Evolutionary conservation across 2,888 invertebrate genomes (phyloP).

Genomic region (Drosophila niveifrons): DNA sequence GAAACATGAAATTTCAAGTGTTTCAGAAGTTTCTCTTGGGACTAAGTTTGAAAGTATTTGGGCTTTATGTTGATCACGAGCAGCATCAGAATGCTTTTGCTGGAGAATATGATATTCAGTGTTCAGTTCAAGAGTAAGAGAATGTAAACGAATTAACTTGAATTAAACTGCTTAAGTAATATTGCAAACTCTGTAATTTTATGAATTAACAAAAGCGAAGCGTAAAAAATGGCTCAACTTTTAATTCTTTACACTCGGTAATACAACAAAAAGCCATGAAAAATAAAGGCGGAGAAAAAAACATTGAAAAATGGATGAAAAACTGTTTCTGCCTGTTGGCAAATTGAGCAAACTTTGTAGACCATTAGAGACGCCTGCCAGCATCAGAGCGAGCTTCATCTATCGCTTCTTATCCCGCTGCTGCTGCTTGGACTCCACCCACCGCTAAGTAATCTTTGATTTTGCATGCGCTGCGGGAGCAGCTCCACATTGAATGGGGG

Average conservation of each 20-base stretch:
- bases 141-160: slow-evolving; percentile 4
- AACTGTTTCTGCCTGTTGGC: slow-evolving; percentile 44
- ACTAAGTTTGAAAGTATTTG: neutral
- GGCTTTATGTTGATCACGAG: slow-evolving; percentile 7
- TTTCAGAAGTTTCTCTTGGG: neutral
- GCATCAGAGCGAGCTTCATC: neutral
- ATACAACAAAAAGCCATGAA: slow-evolving; percentile 5
- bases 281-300: neutral
- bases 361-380: slow-evolving; percentile 47
- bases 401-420: neutral
- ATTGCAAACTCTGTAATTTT: neutral
- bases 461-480: slow-evolving; percentile 61
- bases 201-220: slow-evolving; percentile 9
- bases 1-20: neutral
- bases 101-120: slow-evolving; percentile 18
- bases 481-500: slow-evolving; percentile 31
- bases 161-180: slow-evolving; percentile 9
- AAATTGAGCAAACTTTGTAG: slow-evolving; percentile 58
- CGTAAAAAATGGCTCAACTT: neutral
- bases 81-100: slow-evolving; percentile 1
- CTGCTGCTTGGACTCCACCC: neutral
- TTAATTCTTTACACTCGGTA: slow-evolving; percentile 12
- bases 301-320: slow-evolving; percentile 7
- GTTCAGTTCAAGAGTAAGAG: neutral
- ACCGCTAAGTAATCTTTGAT: slow-evolving; percentile 65